phyloP scores from a whole-genome alignment of 2,797 vertebrate species.

The Eospalax fontanierii region DNA sequence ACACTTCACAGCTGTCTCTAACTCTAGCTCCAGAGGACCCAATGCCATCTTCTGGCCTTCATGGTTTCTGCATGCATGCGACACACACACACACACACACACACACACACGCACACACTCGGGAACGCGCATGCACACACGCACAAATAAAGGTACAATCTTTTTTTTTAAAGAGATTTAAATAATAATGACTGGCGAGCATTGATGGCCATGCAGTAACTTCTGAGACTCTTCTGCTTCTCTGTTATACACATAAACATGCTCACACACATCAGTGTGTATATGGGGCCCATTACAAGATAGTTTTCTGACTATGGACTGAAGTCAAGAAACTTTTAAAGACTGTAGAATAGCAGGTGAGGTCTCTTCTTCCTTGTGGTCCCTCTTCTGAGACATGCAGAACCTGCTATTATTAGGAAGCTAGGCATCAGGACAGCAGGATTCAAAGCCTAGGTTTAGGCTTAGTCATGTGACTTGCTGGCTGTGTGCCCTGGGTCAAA shows the following conservation, averaged over 20 bases:
- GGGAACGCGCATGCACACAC: too few species aligned
- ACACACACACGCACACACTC: background rate
- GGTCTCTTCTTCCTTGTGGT: background rate
- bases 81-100: background rate
- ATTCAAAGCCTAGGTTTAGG: background rate
- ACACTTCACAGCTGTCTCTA: background rate
- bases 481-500: background rate
- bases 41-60: background rate
- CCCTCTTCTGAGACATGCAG: background rate
- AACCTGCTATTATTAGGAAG: background rate
- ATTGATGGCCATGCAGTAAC: background rate
- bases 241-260: background rate
- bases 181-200: background rate
- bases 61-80: too few species aligned
- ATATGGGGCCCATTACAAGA: background rate
- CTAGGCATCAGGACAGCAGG: background rate
- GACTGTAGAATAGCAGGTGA: background rate
- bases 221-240: constrained; percentile 8
- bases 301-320: background rate
- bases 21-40: background rate
- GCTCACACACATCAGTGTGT: background rate
- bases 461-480: background rate
- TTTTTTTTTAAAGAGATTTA: background rate
- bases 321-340: background rate
- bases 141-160: background rate